Percentiles rank a stretch among this genome's conserved stretches.
phyloP scores from a whole-genome alignment of 2,888 invertebrate species.

The Rhagophthalmus giganteus region DNA sequence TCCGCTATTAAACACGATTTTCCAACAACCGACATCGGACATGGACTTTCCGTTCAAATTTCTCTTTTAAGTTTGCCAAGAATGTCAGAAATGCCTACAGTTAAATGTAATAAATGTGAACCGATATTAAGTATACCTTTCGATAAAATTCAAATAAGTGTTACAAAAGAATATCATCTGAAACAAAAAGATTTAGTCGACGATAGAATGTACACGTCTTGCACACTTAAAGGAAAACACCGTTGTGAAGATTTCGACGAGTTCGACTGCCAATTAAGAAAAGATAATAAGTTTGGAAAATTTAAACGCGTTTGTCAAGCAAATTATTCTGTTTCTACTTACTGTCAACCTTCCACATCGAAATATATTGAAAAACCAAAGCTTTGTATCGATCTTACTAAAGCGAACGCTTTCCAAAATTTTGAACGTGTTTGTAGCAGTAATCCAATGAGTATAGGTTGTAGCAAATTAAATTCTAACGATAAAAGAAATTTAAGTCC shows the following conservation, averaged over 20 bases:
- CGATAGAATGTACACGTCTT: constrained; percentile 71
- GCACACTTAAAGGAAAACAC: constrained; percentile 76
- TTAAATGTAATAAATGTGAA: constrained; percentile 57
- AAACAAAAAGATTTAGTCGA: constrained; percentile 58
- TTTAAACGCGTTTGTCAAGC: constrained; percentile 36
- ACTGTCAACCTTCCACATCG: constrained; percentile 27
- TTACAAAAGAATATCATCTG: constrained; percentile 12
- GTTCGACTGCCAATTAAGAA: constrained; percentile 52
- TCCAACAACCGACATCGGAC: constrained; percentile 70
- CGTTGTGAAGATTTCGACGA: constrained; percentile 76
- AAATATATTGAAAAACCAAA: constrained; percentile 34
- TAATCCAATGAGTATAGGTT: neutral
- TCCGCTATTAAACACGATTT: constrained; percentile 70
- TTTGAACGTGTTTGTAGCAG: neutral
- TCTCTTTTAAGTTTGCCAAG: constrained; percentile 73
- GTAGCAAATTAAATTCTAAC: constrained; percentile 12
- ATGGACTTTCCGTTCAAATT: constrained; percentile 64
- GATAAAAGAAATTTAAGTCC: constrained; percentile 33
- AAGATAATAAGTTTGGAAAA: constrained; percentile 30
- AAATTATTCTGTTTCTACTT: constrained; percentile 8
- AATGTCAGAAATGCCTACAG: constrained; percentile 69
- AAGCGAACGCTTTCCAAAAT: constrained; percentile 12
- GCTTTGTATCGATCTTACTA: constrained; percentile 37
- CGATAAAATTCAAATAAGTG: constrained; percentile 36
- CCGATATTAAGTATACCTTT: constrained; percentile 28